Conservation (phyloP, 2,113 vertebrate species). For the Gorsachius goisagi region DNA sequence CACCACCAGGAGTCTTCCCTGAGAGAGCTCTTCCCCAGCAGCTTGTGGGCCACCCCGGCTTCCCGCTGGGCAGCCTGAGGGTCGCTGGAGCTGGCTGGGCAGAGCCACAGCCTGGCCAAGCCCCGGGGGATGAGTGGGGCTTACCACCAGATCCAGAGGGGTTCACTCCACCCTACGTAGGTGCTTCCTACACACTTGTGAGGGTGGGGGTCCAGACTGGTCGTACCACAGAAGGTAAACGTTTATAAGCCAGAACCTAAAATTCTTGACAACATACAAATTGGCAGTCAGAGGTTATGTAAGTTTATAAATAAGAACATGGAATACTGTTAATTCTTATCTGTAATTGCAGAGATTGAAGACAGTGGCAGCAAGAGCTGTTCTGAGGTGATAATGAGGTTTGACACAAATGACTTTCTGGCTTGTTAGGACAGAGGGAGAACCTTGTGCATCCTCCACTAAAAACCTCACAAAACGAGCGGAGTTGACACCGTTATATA, state of each 20-base stretch:
- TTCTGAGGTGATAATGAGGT: background rate
- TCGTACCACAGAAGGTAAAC: background rate
- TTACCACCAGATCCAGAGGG: background rate
- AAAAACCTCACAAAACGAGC: background rate
- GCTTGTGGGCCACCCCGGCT: background rate
- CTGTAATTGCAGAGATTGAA: background rate
- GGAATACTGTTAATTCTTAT: background rate
- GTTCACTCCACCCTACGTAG: background rate
- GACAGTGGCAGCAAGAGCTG: background rate
- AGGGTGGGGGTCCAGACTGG: background rate
- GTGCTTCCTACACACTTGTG: background rate
- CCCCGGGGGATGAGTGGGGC: background rate
- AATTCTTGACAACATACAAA: background rate
- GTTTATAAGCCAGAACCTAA: background rate
- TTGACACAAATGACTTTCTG: background rate
- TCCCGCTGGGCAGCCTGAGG: accelerated
- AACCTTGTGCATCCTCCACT: background rate
- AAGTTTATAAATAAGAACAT: background rate
- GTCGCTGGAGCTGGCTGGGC: background rate
- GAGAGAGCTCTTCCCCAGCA: background rate
- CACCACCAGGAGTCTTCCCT: background rate
- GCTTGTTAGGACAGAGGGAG: background rate
- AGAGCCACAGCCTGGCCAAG: background rate
- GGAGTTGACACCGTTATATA: background rate
- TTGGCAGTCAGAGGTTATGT: background rate